Evolutionary conservation across 64 coral and sea anemone species (phyloP), one percentile per base, ranked within the genome.

Genomic region (Dendrophyllia cribrosa): DNA sequence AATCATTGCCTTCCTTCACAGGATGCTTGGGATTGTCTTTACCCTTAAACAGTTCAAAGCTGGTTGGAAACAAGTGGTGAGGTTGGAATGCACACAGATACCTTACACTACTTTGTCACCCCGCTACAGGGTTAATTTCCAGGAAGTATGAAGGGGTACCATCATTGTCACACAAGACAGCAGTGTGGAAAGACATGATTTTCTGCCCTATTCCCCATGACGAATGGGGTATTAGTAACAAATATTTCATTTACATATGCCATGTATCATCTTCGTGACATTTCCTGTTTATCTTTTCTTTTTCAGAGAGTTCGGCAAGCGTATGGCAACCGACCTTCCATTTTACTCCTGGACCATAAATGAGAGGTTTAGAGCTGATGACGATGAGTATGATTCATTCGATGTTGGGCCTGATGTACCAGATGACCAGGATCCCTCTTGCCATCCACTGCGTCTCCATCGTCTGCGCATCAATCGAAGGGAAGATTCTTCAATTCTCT

Each of bases 271-370:
- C 16, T 51, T 49, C 13, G 13, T 69, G 8, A 24, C 22, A 23
- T 9, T 69, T 69, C 4, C 5, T 4, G 6, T 5, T 8, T 70
- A 7, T n/a, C 17, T 70, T 0, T 70, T 49, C 63, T 60, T 62
- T 77, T 70, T 43, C 22, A 95, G 87, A 59, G 93, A 94, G 16
- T 90, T 89, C 58, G 66, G 93, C 72, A 95, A 95, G 47, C 55
- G 87, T n/a, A 94, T 94, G 85, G 23, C 64, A n/a, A 64, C 79
- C 7, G 86, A 89, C 16, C 46, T 95, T 13, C 88, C 93, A n/a
- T 95, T 90, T 55, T 90, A 95, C 17, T 95, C 78, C 53, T 95
- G 88, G 88, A 95, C 93, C 13, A 3, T 55, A 6, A 90, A 90
- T 71, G 93, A 95, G 23, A 76, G 93, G 45, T 95, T 68, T 63